A percentile compares a stretch with the other conserved stretches of the same genome.
Conservation (phyloP, 2,888 invertebrate species). For the Synergus itoensis region DNA sequence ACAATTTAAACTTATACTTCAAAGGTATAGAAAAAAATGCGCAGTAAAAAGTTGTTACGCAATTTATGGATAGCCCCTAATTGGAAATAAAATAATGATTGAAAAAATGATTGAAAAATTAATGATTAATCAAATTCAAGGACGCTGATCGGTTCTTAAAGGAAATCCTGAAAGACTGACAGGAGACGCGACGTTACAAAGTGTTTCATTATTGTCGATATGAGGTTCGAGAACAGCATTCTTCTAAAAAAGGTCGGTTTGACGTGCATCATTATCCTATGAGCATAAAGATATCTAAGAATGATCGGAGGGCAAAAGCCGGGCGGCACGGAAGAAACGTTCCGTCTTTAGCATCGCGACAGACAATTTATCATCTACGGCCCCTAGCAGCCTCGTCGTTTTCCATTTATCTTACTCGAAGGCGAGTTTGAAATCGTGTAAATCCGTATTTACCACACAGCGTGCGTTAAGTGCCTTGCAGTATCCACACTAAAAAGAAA, state of each 20-base stretch:
- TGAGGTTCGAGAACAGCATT: slow-evolving; percentile 1
- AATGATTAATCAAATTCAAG: neutral
- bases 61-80: no score
- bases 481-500: neutral
- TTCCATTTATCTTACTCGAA: slow-evolving; percentile 63
- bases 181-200: neutral
- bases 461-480: slow-evolving; percentile 17
- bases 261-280: slow-evolving; percentile 22
- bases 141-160: neutral
- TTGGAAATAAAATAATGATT: no score
- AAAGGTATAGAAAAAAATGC: no score
- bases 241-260: slow-evolving; percentile 4
- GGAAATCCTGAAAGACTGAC: neutral
- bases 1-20: no score
- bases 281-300: slow-evolving; percentile 49
- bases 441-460: slow-evolving; percentile 55
- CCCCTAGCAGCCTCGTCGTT: slow-evolving; percentile 51
- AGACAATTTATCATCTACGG: slow-evolving; percentile 66
- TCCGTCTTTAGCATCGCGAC: slow-evolving; percentile 59
- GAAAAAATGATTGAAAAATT: no score
- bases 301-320: slow-evolving; percentile 45
- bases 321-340: slow-evolving; percentile 53
- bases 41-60: no score
- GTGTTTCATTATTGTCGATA: slow-evolving; percentile 12
- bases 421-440: slow-evolving; percentile 55